Evolutionary conservation across 1,140 invertebrate species (phyloP), one percentile per base, ranked within the genome.

Genomic region (Chrysomallon squamiferum): DNA sequence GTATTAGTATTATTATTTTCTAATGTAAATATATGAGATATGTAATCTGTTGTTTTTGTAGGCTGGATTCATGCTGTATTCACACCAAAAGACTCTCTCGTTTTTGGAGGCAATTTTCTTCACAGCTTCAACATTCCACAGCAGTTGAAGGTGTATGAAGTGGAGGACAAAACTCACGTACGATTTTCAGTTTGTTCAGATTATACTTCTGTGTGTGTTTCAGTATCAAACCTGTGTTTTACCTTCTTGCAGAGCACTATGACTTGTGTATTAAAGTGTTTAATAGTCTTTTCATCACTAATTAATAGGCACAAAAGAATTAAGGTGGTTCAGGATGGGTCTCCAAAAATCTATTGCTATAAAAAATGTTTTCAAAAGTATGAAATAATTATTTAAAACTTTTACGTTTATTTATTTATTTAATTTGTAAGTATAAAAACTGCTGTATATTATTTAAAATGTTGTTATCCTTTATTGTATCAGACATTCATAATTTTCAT

Each of bases 41-140:
- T n/a, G n/a, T 5, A 38, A 7, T 38, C 15, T 38, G 15, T 38
- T 38, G 35, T 38, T 38, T n/a, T 38, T 79, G 89, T 91, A 62
- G 95, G 95, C 0, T 97, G 95, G 95, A 96, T 97, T 67, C 95
- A 97, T 85, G 94, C 94, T 7, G 94, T 96, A 18, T 89, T 92
- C 66, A 96, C 95, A 0, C 92, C 94, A 0, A 86, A 89, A 32
- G 95, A 97, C 85, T 95, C 95, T 0, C 85, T 97, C 27, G 95
- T 96, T 20, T 96, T 96, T 86, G 95, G 95, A 9, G 95, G 95
- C 9, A 96, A 96, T 84, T 94, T 96, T 79, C 84, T 97, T 25
- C 93, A 95, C 74, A 95, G 93, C 72, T 97, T 93, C 49, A 94
- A 94, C 80, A 93, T 96, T 73, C 90, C 91, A 59, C 90, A 93